Base-by-base conservation (phyloP, 2,113 vertebrate genomes). In the Synchiropus splendidus region DNA sequence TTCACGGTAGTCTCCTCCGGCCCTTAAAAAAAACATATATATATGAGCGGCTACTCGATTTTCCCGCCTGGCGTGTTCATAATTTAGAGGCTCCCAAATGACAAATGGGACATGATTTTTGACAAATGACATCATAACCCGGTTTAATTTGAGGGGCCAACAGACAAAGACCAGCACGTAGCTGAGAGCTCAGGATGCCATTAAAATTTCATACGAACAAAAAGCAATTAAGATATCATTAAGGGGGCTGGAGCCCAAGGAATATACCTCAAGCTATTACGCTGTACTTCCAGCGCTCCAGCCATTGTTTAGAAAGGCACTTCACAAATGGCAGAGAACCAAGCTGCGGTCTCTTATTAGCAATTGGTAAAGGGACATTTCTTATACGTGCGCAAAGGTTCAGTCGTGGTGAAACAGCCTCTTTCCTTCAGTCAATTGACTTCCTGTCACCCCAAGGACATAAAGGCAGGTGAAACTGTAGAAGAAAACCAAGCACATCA, bases 181-280 rank as follows among this genome's bases (percentile, higher is more conserved):
- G 55, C 70, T 68, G 64, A 63, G 61, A 62, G 68, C 68, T 70
- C 51, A 53, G 50, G 45, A 58, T 53, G 45, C 52, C 69, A 77
- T 82, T 74, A 77, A 73, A 66, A 71, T 70, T 64, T 78, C 58
- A 82, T 77, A 62, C 60, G 63, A 70, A 74, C 72, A 72, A 75
- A 78, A 78, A 80, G 67, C 67, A 77, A 74, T 80, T 77, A 80
- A 56, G 58, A 77, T 64, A 71, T 73, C 71, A 77, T 80, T 78
- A 77, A 58, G 50, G 43, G 59, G 61, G 61, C 64, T 58, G 67
- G 57, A 40, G 51, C 65, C 58, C 56, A 54, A 43, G 55, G 69
- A 67, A 70, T 69, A 65, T 38, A 62, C 48, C 57, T 56, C 42
- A 48, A 69, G 61, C 58, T 48, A 54, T 61, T 56, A 54, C 54